Base-by-base conservation (phyloP, 2,888 invertebrate genomes). In the Lasioglossum leucozonium region DNA sequence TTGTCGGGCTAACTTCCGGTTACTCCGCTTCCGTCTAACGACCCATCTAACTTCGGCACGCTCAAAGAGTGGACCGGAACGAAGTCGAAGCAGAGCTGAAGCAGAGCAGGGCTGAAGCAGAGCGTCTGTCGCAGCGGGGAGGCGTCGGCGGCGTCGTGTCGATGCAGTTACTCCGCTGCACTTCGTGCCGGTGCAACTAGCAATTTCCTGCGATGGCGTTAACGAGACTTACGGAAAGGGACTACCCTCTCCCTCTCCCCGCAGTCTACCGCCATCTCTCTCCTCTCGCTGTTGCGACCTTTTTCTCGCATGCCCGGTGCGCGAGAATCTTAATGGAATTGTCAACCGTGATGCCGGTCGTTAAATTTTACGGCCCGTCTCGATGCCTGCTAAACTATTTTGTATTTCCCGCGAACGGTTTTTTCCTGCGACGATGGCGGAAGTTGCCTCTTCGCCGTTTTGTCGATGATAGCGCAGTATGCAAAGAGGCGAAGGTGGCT, bases 1-100 rank as follows among this genome's bases (percentile, higher is more conserved):
- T 79, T 76, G 67, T 55, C 58, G 51, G 77, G 83, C 86, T 72
- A 87, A 87, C 87, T 87, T 87, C 84, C 87, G 87, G 87, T 85
- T 87, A 82, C 82, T 87, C 81, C 72, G 74, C 79, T 79, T 84
- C 81, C 87, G 79, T 62, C 87, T 85, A 87, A 87, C 87, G 87
- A 87, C 87, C 87, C 87, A 87, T 87, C 82, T 85, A 87, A 87
- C 87, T 87, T 87, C 79, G 77, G 62, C 71, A 77, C 37, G 77
- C 79, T 87, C 87, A 87, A 87, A 87, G 87, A 81, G 80, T 87
- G 86, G 78, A 81, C 80, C 83, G 26, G 86, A 58, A 58, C 8
- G 16, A 18, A 30, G 65, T 34, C 10, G 34, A 26, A 78, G 74
- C 87, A 22, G 37, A 78, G 74, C 87, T 4, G 26, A n/a, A 22